Evolutionary conservation across 2,888 invertebrate genomes (phyloP).

Genomic region (Gisinianus flammeolus): DNA sequence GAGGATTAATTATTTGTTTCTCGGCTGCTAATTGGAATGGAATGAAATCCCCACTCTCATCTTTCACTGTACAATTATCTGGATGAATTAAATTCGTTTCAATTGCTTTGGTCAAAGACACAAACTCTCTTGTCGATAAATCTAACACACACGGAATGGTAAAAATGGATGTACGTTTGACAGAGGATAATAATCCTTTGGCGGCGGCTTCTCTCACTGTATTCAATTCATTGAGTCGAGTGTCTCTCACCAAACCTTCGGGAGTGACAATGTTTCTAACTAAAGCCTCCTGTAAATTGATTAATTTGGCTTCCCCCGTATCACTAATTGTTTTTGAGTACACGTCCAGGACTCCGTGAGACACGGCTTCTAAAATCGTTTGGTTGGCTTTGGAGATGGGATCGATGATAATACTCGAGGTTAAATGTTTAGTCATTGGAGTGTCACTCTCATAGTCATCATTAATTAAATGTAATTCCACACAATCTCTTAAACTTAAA

Average conservation of each 20-base stretch:
- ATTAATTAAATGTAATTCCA: conserved; percentile 75
- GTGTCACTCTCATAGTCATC: conserved; percentile 67
- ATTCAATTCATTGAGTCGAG: conserved; percentile 73
- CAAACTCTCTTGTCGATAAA: conserved; percentile 77
- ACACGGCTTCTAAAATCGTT: conserved; percentile 83
- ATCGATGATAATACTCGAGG: conserved; percentile 69
- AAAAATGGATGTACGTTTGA: conserved; percentile 85
- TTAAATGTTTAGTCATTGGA: background rate
- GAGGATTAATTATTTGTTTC: conserved; percentile 78
- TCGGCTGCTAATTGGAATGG: conserved; percentile 74
- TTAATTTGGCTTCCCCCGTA: conserved; percentile 75
- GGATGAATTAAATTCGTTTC: conserved; percentile 78
- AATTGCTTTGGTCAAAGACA: conserved; percentile 82
- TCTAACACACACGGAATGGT: conserved; percentile 90
- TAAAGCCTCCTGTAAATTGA: conserved; percentile 85
- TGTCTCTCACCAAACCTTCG: conserved; percentile 74
- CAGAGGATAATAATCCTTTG: conserved; percentile 85
- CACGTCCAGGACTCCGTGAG: conserved; percentile 84
- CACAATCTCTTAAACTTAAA: conserved; percentile 85
- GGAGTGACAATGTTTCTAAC: conserved; percentile 78
- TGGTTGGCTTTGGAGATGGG: conserved; percentile 77
- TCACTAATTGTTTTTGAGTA: conserved; percentile 85
- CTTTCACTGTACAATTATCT: conserved; percentile 61
- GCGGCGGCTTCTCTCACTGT: conserved; percentile 86
- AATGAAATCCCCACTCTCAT: conserved; percentile 26